Percentiles rank a stretch among this genome's conserved stretches.
These are phyloP conservation scores for Gortyna flavago DNA, from an alignment of 2,888 invertebrate species.

Conservation along the genomic window DNA sequence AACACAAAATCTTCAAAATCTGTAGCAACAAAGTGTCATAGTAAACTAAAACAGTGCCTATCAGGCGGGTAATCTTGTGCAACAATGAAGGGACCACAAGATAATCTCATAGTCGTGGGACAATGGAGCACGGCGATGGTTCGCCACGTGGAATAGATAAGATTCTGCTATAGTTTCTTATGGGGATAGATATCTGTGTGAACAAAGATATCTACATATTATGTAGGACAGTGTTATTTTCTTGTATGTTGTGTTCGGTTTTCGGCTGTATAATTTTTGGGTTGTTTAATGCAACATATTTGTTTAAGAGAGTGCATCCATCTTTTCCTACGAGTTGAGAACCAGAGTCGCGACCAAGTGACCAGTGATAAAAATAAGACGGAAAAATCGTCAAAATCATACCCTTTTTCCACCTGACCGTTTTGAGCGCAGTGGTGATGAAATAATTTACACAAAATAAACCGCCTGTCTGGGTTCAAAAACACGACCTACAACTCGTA, in stretches of 20 bases:
- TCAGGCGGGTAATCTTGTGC: constrained; percentile 49
- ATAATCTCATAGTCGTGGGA: constrained; percentile 41
- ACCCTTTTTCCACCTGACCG: neutral
- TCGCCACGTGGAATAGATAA: constrained; percentile 59
- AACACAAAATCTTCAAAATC: constrained; percentile 18
- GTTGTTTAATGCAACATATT: neutral
- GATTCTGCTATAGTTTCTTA: constrained; percentile 20
- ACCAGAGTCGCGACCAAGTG: neutral
- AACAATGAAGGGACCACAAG: constrained; percentile 57
- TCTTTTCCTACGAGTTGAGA: neutral
- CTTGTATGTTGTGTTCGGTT: neutral
- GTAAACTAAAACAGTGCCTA: constrained; percentile 53
- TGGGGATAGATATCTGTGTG: neutral
- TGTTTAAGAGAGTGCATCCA: neutral
- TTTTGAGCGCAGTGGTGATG: no score
- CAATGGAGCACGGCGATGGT: constrained; percentile 36
- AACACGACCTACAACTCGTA: no score
- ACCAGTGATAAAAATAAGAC: neutral
- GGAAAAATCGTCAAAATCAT: neutral
- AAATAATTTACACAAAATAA: no score
- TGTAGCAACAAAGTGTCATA: constrained; percentile 20
- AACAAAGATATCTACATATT: neutral
- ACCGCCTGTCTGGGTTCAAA: no score
- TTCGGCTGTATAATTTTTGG: neutral
- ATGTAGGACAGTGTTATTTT: neutral